A percentile compares a stretch with the other conserved stretches of the same genome.
Conservation (phyloP, 2,888 invertebrate species). For the Hypselothyrea guttata region DNA sequence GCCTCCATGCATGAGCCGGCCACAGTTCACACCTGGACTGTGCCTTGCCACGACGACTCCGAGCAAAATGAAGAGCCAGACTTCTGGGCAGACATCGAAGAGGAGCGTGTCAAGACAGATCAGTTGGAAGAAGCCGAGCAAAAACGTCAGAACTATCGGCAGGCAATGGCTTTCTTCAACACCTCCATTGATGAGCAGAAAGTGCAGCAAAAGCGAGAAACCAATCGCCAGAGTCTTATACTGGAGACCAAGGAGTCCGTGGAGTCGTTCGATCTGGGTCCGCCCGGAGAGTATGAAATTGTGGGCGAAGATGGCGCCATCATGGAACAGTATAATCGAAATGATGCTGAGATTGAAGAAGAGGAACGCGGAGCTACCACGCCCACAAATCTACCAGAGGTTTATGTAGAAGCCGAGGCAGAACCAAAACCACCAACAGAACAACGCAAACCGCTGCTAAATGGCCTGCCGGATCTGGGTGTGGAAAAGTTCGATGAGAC, state of each 20-base stretch:
- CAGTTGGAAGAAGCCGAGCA: conserved; percentile 73
- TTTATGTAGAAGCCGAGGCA: conserved; percentile 61
- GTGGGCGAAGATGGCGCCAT: conserved; percentile 45
- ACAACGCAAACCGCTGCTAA: conserved; percentile 41
- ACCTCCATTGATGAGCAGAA: conserved; percentile 79
- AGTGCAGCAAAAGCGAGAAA: conserved; percentile 32
- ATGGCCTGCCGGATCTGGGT: conserved; percentile 71
- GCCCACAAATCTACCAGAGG: conserved; percentile 69
- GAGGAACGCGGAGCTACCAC: conserved; percentile 55
- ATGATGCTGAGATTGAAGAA: conserved; percentile 28
- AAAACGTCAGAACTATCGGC: conserved; percentile 79
- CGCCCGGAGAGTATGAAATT: conserved; percentile 55
- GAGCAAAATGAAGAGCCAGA: conserved; percentile 51
- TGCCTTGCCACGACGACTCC: conserved; percentile 4
- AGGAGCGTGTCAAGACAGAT: conserved; percentile 41
- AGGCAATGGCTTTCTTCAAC: conserved; percentile 81
- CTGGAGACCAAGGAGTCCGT: conserved; percentile 44
- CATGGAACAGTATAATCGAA: conserved; percentile 28
- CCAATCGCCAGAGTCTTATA: conserved; percentile 49
- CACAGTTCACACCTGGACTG: conserved; percentile 55
- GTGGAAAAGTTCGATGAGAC: conserved; percentile 62
- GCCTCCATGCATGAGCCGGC: conserved; percentile 71
- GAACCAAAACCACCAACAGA: background rate
- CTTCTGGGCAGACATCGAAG: conserved; percentile 67
- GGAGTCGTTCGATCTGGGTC: conserved; percentile 35